phyloP scores from a whole-genome alignment of 2,888 invertebrate species.

The Spisula solida region DNA sequence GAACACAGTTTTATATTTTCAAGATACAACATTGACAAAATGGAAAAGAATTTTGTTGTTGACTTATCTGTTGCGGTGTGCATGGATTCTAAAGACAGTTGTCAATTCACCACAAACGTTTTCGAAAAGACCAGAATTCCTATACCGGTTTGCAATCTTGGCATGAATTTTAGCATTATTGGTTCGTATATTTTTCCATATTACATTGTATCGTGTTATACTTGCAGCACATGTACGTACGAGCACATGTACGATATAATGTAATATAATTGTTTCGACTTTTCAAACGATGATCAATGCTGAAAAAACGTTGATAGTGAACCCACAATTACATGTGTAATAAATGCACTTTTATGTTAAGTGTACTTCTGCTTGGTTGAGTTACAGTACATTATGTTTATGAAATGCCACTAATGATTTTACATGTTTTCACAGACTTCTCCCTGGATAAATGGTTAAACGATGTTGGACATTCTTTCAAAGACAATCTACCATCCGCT shows the following conservation, averaged over 20 bases:
- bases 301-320: too few species aligned
- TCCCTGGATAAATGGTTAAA: conserved; percentile 60
- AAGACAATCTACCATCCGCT: conserved; percentile 53
- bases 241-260: too few species aligned
- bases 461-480: conserved; percentile 45
- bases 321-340: too few species aligned
- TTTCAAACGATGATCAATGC: too few species aligned
- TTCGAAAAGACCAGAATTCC: conserved; percentile 63
- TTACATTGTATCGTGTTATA: too few species aligned
- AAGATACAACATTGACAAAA: conserved; percentile 69
- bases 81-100: conserved; percentile 57
- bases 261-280: too few species aligned
- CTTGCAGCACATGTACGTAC: too few species aligned
- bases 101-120: conserved; percentile 61
- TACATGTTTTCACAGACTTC: conserved; percentile 59
- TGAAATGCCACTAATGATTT: too few species aligned
- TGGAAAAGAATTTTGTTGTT: conserved; percentile 63
- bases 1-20: neutral
- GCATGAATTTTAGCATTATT: conserved; percentile 54
- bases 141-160: conserved; percentile 69
- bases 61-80: conserved; percentile 67
- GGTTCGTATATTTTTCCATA: conserved; percentile 40
- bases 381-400: neutral
- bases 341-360: neutral
- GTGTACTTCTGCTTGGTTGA: neutral